phyloP scores from a whole-genome alignment of 2,888 invertebrate genomes.

The Ommatoiulus sabulosus region DNA sequence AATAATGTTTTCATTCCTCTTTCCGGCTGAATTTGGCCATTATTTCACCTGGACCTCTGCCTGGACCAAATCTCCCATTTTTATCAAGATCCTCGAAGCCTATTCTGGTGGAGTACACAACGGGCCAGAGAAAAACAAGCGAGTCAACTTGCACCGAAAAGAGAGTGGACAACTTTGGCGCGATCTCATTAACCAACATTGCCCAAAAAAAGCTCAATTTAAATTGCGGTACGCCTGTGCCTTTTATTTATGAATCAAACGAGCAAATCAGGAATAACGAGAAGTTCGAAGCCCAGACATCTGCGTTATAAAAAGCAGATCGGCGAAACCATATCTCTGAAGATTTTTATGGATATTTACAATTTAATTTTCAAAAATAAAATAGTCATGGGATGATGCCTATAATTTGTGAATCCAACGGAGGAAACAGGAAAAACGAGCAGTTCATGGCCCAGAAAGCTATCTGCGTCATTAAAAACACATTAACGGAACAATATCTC shows the following conservation, averaged over 20 bases:
- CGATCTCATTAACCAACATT: neutral
- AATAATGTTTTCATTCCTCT: conserved; percentile 4
- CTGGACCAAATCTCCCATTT: conserved; percentile 3
- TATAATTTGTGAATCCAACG: too few relatives aligned
- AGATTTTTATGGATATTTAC: neutral
- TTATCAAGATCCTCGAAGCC: conserved; percentile 4
- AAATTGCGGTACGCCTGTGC: neutral
- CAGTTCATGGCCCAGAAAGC: too few relatives aligned
- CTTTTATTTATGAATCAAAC: neutral
- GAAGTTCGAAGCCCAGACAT: neutral
- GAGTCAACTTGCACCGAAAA: neutral
- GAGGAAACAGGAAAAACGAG: too few relatives aligned
- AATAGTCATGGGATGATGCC: too few relatives aligned
- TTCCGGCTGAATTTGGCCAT: conserved; percentile 13
- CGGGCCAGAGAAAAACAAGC: neutral
- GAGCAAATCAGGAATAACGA: neutral
- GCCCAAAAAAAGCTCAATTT: neutral
- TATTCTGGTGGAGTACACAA: neutral
- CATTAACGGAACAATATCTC: too few relatives aligned
- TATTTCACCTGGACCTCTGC: neutral
- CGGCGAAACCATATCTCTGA: neutral
- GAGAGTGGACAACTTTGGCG: neutral
- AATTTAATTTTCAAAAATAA: too few relatives aligned
- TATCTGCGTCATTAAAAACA: too few relatives aligned
- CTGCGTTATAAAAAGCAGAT: neutral